Conservation (phyloP, 2,113 vertebrate species). For the Poecile atricapillus region DNA sequence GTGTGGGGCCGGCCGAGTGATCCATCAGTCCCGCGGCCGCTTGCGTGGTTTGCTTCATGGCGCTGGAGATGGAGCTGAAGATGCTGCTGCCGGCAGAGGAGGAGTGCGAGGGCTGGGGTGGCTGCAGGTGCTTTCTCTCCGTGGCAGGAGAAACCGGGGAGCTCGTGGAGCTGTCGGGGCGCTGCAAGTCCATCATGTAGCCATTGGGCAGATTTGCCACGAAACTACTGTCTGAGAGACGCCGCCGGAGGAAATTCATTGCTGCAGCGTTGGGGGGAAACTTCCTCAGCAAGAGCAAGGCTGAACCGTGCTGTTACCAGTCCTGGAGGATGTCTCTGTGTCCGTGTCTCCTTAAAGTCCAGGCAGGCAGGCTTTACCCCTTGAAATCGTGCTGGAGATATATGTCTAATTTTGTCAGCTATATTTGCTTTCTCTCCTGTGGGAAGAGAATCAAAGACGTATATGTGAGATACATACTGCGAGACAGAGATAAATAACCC, state of each 20-base stretch:
- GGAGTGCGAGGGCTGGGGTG: conserved; percentile 62
- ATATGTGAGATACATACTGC: not conserved
- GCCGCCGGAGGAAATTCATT: conserved; percentile 96
- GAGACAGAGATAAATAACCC: not conserved
- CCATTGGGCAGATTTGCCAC: conserved; percentile 95
- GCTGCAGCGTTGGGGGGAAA: not conserved
- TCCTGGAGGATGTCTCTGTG: not conserved
- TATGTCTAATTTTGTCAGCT: not conserved
- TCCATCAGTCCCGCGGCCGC: conserved; percentile 77
- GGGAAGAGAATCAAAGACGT: not conserved
- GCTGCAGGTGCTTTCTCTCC: conserved; percentile 79
- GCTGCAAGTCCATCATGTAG: conserved; percentile 95
- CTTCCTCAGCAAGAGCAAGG: not conserved
- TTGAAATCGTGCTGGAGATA: not conserved
- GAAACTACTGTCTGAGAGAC: conserved; percentile 95
- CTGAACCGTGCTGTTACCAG: not conserved
- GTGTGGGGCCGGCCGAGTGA: conserved; percentile 29
- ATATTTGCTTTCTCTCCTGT: not conserved
- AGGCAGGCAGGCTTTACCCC: not conserved
- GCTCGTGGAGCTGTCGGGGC: conserved; percentile 82
- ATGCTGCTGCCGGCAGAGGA: conserved; percentile 77
- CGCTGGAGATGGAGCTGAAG: conserved; percentile 94
- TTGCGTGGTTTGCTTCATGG: conserved; percentile 84
- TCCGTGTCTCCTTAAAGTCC: not conserved
- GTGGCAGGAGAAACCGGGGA: conserved; percentile 83